Conservation (phyloP, 2,888 invertebrate species). For the Drosophila kuntzei region DNA sequence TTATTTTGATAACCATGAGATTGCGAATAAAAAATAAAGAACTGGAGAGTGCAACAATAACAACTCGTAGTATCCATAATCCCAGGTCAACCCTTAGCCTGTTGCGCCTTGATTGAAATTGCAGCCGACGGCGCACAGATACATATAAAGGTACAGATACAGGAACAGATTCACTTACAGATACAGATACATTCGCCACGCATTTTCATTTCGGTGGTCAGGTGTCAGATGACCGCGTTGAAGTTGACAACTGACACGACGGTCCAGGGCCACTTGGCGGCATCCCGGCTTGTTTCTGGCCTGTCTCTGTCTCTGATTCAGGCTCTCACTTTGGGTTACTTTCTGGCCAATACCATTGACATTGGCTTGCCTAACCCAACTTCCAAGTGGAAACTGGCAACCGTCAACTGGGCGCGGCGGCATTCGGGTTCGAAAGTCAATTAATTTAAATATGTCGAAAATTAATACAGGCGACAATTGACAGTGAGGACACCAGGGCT, state of each 20-base stretch:
- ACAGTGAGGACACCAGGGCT: background rate
- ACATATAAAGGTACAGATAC: background rate
- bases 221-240: constrained; percentile 65
- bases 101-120: constrained; percentile 74
- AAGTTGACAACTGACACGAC: constrained; percentile 79
- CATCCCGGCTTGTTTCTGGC: background rate
- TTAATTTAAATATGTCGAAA: constrained; percentile 11
- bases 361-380: constrained; percentile 21
- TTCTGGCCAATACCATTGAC: constrained; percentile 42
- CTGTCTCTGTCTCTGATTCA: background rate
- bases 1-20: constrained; percentile 81
- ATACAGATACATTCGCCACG: constrained; percentile 59
- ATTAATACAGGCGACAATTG: constrained; percentile 12
- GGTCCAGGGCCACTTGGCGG: constrained; percentile 40
- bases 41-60: constrained; percentile 7
- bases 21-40: constrained; percentile 65
- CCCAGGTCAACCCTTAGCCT: constrained; percentile 76
- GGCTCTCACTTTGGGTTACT: constrained; percentile 5
- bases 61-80: constrained; percentile 8
- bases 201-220: constrained; percentile 73
- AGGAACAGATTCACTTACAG: background rate
- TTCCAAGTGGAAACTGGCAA: background rate
- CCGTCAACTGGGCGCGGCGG: constrained; percentile 27
- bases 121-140: constrained; percentile 45
- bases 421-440: constrained; percentile 19